phyloP scores from a whole-genome alignment of 2,797 vertebrate species.

The Mormyrus hasselquistii region DNA sequence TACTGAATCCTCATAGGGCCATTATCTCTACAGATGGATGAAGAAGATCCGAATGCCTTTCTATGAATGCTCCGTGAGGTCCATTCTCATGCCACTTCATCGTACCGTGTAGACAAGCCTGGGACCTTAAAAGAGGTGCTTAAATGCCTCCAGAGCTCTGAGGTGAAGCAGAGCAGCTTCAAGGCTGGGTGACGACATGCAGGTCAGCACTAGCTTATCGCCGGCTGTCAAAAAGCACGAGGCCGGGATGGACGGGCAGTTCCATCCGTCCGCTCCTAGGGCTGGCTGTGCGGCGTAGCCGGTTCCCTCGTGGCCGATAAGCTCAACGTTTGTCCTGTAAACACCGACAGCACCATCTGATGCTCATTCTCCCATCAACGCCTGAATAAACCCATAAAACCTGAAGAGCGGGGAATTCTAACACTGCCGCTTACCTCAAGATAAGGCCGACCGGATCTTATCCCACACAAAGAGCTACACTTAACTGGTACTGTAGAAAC shows the following conservation, averaged over 20 bases:
- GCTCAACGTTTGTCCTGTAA: constrained; percentile 56
- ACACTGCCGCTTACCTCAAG: constrained; percentile 27
- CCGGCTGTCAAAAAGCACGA: constrained; percentile 27
- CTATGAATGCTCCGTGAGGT: not conserved
- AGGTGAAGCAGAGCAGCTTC: not conserved
- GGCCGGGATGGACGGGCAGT: constrained; percentile 34
- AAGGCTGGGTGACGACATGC: not conserved
- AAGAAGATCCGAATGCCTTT: not conserved
- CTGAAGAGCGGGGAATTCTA: constrained; percentile 34
- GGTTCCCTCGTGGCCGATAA: constrained; percentile 53
- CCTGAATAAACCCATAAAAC: constrained; percentile 28
- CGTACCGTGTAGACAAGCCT: not conserved
- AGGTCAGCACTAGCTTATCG: constrained; percentile 34
- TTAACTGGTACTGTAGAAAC: not conserved
- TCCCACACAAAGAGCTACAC: not conserved
- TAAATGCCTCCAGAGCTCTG: not conserved
- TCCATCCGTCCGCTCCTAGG: constrained; percentile 42
- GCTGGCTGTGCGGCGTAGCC: constrained; percentile 41
- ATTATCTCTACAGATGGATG: not conserved
- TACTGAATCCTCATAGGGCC: not conserved
- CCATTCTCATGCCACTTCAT: not conserved
- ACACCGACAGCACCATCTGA: constrained; percentile 54
- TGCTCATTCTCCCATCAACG: constrained; percentile 41
- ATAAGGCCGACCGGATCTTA: constrained; percentile 41
- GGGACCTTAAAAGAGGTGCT: not conserved